phyloP scores from a whole-genome alignment of 64 coral and sea anemone genomes.

The Pachyseris speciosa region DNA sequence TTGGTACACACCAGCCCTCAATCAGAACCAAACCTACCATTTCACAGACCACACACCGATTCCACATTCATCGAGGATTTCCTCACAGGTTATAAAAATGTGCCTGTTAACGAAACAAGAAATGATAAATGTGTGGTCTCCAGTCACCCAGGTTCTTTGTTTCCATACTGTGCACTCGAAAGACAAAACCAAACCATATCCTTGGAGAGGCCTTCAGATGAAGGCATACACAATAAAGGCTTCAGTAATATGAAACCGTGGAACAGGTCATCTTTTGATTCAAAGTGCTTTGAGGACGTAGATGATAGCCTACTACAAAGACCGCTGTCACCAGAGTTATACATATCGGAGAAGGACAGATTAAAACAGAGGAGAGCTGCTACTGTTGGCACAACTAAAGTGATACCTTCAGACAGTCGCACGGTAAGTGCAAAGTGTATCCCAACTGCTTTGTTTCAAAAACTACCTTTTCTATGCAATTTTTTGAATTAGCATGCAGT shows the following conservation, averaged over 20 bases:
- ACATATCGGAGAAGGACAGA: neutral
- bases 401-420: conserved; percentile 33
- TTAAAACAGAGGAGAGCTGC: neutral
- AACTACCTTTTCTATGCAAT: too few species aligned
- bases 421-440: conserved; percentile 3
- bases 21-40: neutral
- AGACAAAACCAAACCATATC: neutral
- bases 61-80: neutral
- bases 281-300: neutral
- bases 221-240: too few species aligned
- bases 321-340: conserved; percentile 59
- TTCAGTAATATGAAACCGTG: neutral
- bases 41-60: neutral
- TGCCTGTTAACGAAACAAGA: neutral
- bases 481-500: too few species aligned
- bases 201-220: neutral
- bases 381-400: neutral
- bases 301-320: neutral
- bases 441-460: neutral
- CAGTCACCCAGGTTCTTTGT: conserved; percentile 53
- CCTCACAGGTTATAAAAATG: neutral
- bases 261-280: neutral
- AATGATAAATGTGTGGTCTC: too few species aligned
- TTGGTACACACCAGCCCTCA: neutral
- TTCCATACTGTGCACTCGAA: conserved; percentile 35